Evolutionary conservation across 2,113 vertebrate genomes (phyloP).

Genomic region (Tupaia tana): DNA sequence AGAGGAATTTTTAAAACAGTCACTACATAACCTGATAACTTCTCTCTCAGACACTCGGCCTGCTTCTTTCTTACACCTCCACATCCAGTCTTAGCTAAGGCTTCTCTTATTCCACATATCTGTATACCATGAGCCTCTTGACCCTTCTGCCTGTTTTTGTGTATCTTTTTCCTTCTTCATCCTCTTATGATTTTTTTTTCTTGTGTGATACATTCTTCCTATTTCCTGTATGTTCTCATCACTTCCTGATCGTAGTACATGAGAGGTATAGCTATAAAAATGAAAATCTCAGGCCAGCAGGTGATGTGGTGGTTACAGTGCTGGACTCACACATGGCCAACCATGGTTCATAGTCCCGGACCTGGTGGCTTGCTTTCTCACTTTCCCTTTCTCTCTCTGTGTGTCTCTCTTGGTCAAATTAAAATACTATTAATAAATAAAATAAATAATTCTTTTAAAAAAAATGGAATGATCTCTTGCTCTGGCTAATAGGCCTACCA

Average conservation of each 20-base stretch:
- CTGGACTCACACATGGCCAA: no score
- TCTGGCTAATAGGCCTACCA: neutral
- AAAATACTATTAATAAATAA: no score
- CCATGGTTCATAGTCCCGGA: no score
- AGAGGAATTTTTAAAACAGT: neutral
- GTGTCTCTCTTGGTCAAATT: no score
- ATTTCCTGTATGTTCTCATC: neutral
- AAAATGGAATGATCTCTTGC: neutral
- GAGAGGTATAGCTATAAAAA: neutral
- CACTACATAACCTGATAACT: neutral
- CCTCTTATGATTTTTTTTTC: neutral
- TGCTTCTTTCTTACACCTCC: neutral
- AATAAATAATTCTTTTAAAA: no score
- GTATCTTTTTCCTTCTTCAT: neutral
- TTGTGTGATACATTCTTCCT: neutral
- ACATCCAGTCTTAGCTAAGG: neutral
- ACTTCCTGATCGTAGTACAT: neutral
- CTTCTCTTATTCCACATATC: neutral
- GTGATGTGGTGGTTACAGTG: no score
- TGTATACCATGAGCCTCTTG: neutral
- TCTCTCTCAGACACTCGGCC: neutral
- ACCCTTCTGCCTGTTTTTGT: neutral
- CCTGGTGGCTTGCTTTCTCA: no score
- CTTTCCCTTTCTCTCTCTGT: no score
- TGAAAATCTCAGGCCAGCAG: neutral